A percentile compares a stretch with the other conserved stretches of the same genome.
Conservation (phyloP, 1,140 invertebrate genomes). For the Drosophila lini region DNA sequence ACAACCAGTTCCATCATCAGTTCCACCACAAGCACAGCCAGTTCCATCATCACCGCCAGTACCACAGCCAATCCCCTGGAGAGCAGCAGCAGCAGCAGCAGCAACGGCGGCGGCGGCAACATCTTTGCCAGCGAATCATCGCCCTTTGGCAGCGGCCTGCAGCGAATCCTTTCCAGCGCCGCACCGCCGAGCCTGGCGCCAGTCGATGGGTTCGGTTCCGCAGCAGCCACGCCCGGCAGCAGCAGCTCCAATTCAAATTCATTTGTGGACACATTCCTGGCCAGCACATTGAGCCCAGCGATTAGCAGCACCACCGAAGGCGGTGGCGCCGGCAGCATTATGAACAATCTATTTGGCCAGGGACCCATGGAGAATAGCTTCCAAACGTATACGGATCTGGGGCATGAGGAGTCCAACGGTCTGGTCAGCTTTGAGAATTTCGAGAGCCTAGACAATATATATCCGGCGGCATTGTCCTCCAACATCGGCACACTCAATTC, state of each 20-base stretch:
- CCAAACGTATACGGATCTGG: conserved; percentile 78
- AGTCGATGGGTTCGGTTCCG: conserved; percentile 66
- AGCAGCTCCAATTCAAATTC: conserved; percentile 2
- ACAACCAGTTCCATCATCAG: conserved; percentile 33
- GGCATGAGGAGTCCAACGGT: conserved; percentile 84
- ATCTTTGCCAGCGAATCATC: conserved; percentile 20
- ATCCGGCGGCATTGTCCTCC: conserved; percentile 87
- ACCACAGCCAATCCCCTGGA: conserved; percentile 43
- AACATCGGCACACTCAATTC: conserved; percentile 86
- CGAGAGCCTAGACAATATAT: conserved; percentile 87
- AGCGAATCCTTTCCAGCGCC: conserved; percentile 70
- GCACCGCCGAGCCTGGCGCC: conserved; percentile 55
- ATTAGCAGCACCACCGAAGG: conserved; percentile 85
- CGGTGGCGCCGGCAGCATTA: conserved; percentile 62
- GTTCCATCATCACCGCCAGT: conserved; percentile 49
- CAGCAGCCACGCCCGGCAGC: conserved; percentile 49
- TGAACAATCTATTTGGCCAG: conserved; percentile 82
- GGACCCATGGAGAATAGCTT: conserved; percentile 81
- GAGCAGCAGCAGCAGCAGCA: conserved; percentile 58
- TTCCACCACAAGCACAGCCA: conserved; percentile 24
- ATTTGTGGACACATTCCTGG: conserved; percentile 48
- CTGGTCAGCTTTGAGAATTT: conserved; percentile 85
- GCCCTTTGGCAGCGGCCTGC: conserved; percentile 63
- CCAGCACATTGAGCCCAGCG: conserved; percentile 51
- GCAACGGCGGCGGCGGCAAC: conserved; percentile 34